Conservation (phyloP, 2,797 vertebrate species). For the Notolepis coatsorum region DNA sequence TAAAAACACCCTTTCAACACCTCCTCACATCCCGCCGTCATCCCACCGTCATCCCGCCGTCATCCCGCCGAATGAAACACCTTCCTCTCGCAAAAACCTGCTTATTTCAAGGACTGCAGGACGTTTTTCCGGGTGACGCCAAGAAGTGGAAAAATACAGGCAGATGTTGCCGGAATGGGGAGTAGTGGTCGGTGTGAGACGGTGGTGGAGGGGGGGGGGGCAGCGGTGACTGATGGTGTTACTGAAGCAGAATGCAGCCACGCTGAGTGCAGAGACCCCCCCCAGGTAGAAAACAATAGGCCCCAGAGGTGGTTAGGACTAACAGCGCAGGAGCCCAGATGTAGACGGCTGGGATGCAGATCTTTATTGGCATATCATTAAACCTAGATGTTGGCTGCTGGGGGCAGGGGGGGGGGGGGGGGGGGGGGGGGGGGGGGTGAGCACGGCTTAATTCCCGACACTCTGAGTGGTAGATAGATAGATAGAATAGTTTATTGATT, state of each 20-base stretch:
- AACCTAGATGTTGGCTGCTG: constrained; percentile 4
- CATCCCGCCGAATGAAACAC: too few relatives aligned
- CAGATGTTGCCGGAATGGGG: too few relatives aligned
- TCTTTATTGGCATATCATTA: constrained; percentile 37
- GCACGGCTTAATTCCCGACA: too few relatives aligned
- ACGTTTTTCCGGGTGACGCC: too few relatives aligned
- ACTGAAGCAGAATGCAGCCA: constrained; percentile 16
- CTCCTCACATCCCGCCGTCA: too few relatives aligned
- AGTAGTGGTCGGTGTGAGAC: constrained; percentile 42
- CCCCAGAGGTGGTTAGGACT: constrained; percentile 47
- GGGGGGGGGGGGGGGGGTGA: too few relatives aligned
- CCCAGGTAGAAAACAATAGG: constrained; percentile 37
- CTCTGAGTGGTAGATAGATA: too few relatives aligned
- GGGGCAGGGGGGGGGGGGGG: too few relatives aligned
- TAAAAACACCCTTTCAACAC: too few relatives aligned
- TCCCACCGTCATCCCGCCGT: too few relatives aligned
- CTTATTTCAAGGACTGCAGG: constrained; percentile 39
- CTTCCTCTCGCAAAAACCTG: neutral
- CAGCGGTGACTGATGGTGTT: constrained; percentile 18
- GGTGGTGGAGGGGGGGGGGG: constrained; percentile 41
- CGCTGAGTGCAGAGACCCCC: constrained; percentile 49
- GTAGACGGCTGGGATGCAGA: constrained; percentile 32
- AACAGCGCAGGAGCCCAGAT: constrained; percentile 27
- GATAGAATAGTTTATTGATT: too few relatives aligned
- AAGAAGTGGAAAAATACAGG: too few relatives aligned